These are phyloP conservation scores for Augiades crinisus DNA, from an alignment of 2,888 invertebrate genomes.

Conservation along the genomic window DNA sequence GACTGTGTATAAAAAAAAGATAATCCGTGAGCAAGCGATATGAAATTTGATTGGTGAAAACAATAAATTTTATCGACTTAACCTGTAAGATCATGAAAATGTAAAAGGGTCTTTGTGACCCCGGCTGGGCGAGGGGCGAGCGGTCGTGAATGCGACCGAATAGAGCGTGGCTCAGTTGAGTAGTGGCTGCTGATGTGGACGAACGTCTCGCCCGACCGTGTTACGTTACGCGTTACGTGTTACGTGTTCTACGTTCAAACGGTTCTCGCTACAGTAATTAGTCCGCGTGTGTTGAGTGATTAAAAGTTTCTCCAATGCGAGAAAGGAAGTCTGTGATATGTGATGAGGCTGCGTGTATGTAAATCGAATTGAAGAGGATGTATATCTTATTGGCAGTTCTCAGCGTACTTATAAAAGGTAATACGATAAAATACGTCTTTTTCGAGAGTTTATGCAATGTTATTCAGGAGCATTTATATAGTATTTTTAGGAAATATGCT, in stretches of 20 bases:
- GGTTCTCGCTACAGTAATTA: slow-evolving; percentile 29
- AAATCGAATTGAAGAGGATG: slow-evolving; percentile 65
- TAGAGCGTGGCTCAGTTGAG: slow-evolving; percentile 55
- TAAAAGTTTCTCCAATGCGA: slow-evolving; percentile 35
- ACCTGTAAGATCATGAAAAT: slow-evolving; percentile 68
- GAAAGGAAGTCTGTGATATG: slow-evolving; percentile 56
- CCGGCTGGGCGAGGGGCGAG: slow-evolving; percentile 59
- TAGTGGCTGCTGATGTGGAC: slow-evolving; percentile 42
- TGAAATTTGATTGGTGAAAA: slow-evolving; percentile 31
- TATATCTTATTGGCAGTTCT: slow-evolving; percentile 63
- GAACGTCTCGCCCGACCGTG: slow-evolving; percentile 42
- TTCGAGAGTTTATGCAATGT: not conserved
- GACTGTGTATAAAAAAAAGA: not conserved
- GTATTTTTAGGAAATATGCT: not conserved
- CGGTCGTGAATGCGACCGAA: slow-evolving; percentile 46
- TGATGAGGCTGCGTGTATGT: slow-evolving; percentile 60
- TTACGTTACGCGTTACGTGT: slow-evolving; percentile 36
- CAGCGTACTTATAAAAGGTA: slow-evolving; percentile 72
- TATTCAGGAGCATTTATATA: not conserved
- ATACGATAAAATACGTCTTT: not conserved
- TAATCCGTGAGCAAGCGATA: slow-evolving; percentile 7
- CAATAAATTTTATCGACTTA: slow-evolving; percentile 56
- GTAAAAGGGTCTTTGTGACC: slow-evolving; percentile 58
- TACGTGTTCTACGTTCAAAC: slow-evolving; percentile 40
- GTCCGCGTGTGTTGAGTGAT: slow-evolving; percentile 45